Evolutionary conservation across 2,797 vertebrate genomes (phyloP).

Genomic region (Enteromius mattozi): DNA sequence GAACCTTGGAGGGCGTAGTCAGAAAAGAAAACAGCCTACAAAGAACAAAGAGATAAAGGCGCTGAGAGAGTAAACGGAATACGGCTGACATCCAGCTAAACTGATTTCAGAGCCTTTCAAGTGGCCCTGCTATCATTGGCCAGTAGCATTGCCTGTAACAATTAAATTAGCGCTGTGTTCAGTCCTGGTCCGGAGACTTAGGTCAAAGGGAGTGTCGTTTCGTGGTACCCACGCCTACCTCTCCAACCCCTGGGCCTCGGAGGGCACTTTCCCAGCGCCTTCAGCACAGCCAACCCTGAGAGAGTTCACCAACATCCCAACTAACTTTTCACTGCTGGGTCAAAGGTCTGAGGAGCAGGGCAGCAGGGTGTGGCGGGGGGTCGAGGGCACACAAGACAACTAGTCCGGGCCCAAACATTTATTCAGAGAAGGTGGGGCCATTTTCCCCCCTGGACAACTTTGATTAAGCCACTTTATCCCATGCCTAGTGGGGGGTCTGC

Average conservation of each 20-base stretch:
- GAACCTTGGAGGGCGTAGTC: conserved; percentile 41
- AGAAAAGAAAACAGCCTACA: conserved; percentile 48
- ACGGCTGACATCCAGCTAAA: conserved; percentile 46
- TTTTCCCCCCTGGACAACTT: conserved; percentile 47
- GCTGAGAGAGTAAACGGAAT: conserved; percentile 15
- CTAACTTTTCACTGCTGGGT: conserved; percentile 83
- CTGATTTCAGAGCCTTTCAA: conserved; percentile 48
- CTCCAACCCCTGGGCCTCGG: conserved; percentile 56
- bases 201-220: conserved; percentile 76
- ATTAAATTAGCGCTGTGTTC: conserved; percentile 55
- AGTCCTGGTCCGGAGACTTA: conserved; percentile 69
- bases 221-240: conserved; percentile 68
- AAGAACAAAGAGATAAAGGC: conserved; percentile 48
- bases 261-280: conserved; percentile 81
- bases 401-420: conserved; percentile 61
- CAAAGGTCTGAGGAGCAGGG: conserved; percentile 73
- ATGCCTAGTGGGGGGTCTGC: conserved; percentile 63
- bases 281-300: conserved; percentile 68
- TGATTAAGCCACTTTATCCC: conserved; percentile 59
- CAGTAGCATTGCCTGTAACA: conserved; percentile 64
- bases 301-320: conserved; percentile 77
- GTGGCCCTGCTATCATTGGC: conserved; percentile 64
- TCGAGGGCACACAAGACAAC: conserved; percentile 51
- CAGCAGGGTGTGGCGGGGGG: conserved; percentile 62
- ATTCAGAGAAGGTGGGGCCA: conserved; percentile 48